Evolutionary conservation across 2,113 vertebrate genomes (phyloP), one percentile per base, ranked within the genome.

Genomic region (Hydrochoerus hydrochaeris): DNA sequence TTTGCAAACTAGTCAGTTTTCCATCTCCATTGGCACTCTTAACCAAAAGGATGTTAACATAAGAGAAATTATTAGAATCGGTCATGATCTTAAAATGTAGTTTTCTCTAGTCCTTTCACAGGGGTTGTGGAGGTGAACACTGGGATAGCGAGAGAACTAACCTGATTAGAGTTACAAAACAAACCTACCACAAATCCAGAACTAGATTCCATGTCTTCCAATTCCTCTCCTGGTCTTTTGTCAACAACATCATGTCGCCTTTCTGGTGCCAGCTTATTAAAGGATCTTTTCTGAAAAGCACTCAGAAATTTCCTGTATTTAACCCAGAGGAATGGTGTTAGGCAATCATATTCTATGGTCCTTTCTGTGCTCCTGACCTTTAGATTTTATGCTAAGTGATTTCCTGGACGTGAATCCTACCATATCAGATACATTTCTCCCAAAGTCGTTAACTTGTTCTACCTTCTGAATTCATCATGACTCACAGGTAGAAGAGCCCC

Each of bases 401-500:
- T 98, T 97, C 86, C 94, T 96, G 94, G 91, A 97, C 97, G 75
- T 75, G 91, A 96, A 95, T 91, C 38, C 5, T 94, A 91, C 49
- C 52, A 94, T n/a, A 88, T 94, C 88, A 87, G 88, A 95, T 87
- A 84, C 26, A 63, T 84, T 91, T 88, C 84, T 41, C 80, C 93
- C 86, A 96, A 97, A 97, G 82, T 95, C 97, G 94, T 97, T 96
- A 97, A 88, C 93, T 97, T 96, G 80, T 94, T 96, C 92, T 96
- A 69, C 85, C 87, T 97, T 97, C 92, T 96, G 86, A 97, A 96
- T 97, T 96, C 87, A 94, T 95, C 91, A 57, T 1, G 30, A 92
- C 62, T 97, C 95, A 90, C 58, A 96, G 91, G 89, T 93, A 69
- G 92, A 97, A 95, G 38, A 94, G 44, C 73, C 83, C 93, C 96